Evolutionary conservation across 2,888 invertebrate species (phyloP).

Genomic region (Mythimna lalbum): DNA sequence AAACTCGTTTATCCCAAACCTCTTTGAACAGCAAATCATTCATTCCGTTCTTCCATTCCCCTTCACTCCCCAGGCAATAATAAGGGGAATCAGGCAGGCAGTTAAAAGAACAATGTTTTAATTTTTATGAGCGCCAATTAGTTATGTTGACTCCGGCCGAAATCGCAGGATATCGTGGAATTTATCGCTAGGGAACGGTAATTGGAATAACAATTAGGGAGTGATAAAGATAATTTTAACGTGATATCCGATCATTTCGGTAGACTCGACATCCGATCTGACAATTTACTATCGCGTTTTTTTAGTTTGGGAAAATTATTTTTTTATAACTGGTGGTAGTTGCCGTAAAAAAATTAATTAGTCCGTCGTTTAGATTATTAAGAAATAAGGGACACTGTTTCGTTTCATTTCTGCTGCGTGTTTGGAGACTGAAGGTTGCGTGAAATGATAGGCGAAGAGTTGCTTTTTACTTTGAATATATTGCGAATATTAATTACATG

Average conservation of each 20-base stretch:
- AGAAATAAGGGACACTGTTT: no score
- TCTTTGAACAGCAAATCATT: conserved; percentile 17
- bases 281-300: conserved; percentile 5
- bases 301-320: background rate
- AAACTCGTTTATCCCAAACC: background rate
- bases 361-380: no score
- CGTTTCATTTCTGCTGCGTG: no score
- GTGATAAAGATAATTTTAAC: conserved; percentile 27
- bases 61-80: conserved; percentile 17
- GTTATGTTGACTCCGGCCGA: conserved; percentile 27
- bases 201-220: conserved; percentile 50
- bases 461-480: no score
- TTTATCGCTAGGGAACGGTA: conserved; percentile 36
- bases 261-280: background rate
- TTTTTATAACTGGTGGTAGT: background rate
- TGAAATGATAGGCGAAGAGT: no score
- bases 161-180: conserved; percentile 27
- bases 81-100: conserved; percentile 11
- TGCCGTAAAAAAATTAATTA: no score
- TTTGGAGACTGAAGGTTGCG: no score
- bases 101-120: conserved; percentile 49
- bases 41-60: conserved; percentile 15
- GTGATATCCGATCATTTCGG: conserved; percentile 27
- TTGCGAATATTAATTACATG: no score
- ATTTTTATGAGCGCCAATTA: conserved; percentile 48